phyloP scores from a whole-genome alignment of 2,797 vertebrate genomes.

The Moxostoma hubbsi region DNA sequence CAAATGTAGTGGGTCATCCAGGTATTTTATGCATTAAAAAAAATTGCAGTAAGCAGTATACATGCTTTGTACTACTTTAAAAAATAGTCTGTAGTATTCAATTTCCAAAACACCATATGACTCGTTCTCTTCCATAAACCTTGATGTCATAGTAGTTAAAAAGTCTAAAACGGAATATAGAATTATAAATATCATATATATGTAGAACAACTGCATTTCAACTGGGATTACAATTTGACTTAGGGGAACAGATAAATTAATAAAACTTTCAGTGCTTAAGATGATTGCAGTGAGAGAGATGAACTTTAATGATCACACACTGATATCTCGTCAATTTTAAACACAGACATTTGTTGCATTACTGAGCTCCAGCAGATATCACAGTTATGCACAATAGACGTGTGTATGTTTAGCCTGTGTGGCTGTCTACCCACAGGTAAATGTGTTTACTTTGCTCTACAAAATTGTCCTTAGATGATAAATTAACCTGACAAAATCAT shows the following conservation, averaged over 20 bases:
- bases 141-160: background rate
- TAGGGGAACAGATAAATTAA: background rate
- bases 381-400: constrained; percentile 17
- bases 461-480: too few species aligned
- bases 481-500: too few species aligned
- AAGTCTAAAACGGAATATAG: background rate
- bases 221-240: background rate
- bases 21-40: background rate
- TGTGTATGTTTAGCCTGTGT: constrained; percentile 24
- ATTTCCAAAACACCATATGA: too few species aligned
- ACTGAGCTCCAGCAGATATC: constrained; percentile 15
- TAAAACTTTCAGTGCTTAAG: background rate
- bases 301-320: constrained; percentile 36
- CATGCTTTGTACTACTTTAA: background rate
- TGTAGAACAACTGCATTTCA: background rate
- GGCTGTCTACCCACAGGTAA: constrained; percentile 12
- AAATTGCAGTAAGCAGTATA: background rate
- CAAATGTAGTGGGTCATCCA: background rate
- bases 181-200: background rate
- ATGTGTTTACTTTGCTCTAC: background rate
- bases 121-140: background rate
- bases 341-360: constrained; percentile 12
- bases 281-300: constrained; percentile 20
- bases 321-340: constrained; percentile 32
- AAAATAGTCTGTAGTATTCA: too few species aligned